Evolutionary conservation across 2,113 vertebrate genomes (phyloP), one percentile per base, ranked within the genome.

Genomic region (Motacilla tschutschensis): DNA sequence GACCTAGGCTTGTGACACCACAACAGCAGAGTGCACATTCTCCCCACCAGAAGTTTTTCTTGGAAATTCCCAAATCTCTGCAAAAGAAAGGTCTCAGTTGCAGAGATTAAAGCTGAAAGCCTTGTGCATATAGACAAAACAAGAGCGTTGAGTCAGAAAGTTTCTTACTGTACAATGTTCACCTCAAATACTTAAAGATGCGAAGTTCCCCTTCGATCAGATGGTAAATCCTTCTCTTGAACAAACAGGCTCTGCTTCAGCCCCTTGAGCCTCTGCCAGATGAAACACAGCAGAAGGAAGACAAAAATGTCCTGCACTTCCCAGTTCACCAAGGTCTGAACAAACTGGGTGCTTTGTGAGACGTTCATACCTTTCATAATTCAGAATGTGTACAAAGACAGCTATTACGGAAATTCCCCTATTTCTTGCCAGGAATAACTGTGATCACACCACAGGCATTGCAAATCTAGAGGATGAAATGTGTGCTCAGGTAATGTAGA

Each of bases 321-420:
- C 28, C 44, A 29, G 48, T 35, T 85, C 35, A 35, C 18, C 17
- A 17, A n/a, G 3, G 7, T 80, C 44, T 63, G 57, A 70, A 47
- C 29, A 74, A 81, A 35, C 4, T 12, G 19, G 18, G 5, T 58
- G 9, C 26, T 60, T 72, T 81, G 17, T 54, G 14, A 83, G 6
- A 38, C 4, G 1, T 33, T 28, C 48, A 24, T 36, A 26, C 35
- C 17, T 50, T 50, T 46, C 0, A 0, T 79, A 40, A 69, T 41
- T 40, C 20, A 40, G 7, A 33, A 24, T 1, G 0, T 2, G 22
- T 24, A 54, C 57, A 53, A 59, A 78, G 38, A 25, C 66, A 78
- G 24, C n/a, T 67, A 4, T 24, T 43, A 17, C 28, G 59, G 82
- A 79, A 91, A 86, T 82, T 74, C 59, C 58, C 54, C 1, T n/a